Evolutionary conservation across 2,888 invertebrate genomes (phyloP), one percentile per base, ranked within the genome.

Genomic region (Polyommatus iphigenia): DNA sequence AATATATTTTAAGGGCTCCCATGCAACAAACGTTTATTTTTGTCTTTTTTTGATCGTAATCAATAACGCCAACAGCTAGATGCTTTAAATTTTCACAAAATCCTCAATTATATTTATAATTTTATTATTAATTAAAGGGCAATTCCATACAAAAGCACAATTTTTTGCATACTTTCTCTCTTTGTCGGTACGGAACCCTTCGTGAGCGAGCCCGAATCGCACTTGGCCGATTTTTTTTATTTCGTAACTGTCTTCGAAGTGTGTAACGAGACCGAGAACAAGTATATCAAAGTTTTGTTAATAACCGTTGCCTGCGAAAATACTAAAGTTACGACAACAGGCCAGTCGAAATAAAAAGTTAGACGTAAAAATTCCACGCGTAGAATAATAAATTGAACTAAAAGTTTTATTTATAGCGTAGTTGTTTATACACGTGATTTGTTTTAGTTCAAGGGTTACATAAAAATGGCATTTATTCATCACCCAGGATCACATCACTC

Each of bases 261-360:
- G 24, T 50, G 54, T 73, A 29, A 75, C 18, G 29, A 54, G 15
- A 75, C 29, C 5, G 15, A 50, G 13, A 20, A 73, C 29, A 54
- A 54, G 5, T 54, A 15, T 50, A 73, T 13, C 54, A 46, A 75
- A 75, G 75, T 75, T 50, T 67, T 50, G 24, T 54, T 75, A 54
- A 18, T 50, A 29, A 29, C 75, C 29, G 54, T 24, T 50, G 54
- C 54, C 50, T 50, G 75, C 24, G 50, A 54, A 50, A 73, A 75
- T 24, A 50, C 46, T 75, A 18, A 75, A 54, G 54, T 50, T 72
- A 75, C 20, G 46, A 29, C 29, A 75, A 29, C 8, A 18, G 5
- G 29, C 7, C 13, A 20, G 29, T 54, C n/a, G 29, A 62, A 62
- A 24, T 62, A 24, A 62, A 24, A 24, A 62, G 10, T 13, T 13